Conservation (phyloP, 2,888 invertebrate genomes). For the Ectemnius lituratus region DNA sequence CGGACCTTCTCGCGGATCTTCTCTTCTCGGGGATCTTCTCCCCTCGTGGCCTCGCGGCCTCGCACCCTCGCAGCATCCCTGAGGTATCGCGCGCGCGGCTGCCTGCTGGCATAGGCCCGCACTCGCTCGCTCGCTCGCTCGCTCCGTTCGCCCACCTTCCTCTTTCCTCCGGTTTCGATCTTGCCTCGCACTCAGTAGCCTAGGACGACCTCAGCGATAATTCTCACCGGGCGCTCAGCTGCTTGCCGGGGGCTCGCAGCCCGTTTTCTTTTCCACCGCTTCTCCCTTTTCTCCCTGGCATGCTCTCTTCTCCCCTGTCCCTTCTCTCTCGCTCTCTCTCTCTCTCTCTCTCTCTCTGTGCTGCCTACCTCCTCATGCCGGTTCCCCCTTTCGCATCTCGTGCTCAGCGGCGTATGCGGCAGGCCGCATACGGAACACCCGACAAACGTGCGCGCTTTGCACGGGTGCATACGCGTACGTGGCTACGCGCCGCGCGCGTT, state of each 20-base stretch:
- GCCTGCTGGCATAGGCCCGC: too few relatives aligned
- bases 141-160: not conserved
- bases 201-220: slow-evolving; percentile 57
- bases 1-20: slow-evolving; percentile 30
- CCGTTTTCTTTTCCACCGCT: slow-evolving; percentile 26
- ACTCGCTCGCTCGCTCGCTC: not conserved
- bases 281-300: not conserved
- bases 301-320: slow-evolving; percentile 3
- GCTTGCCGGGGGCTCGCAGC: slow-evolving; percentile 1
- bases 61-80: slow-evolving; percentile 6
- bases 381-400: too few relatives aligned
- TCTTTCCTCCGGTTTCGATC: not conserved
- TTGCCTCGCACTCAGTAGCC: slow-evolving; percentile 23
- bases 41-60: slow-evolving; percentile 13
- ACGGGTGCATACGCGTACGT: slow-evolving; percentile 7
- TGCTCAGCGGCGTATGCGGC: slow-evolving; percentile 30
- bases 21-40: slow-evolving; percentile 5
- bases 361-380: slow-evolving; percentile 15
- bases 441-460: slow-evolving; percentile 30
- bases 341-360: too few relatives aligned
- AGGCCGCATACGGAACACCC: slow-evolving; percentile 36
- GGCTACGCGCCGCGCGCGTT: not conserved
- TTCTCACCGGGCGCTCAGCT: slow-evolving; percentile 47
- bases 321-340: too few relatives aligned
- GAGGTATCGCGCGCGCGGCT: too few relatives aligned